Base-by-base conservation (phyloP, 1,140 invertebrate genomes). In the Zaprionus camerounensis region DNA sequence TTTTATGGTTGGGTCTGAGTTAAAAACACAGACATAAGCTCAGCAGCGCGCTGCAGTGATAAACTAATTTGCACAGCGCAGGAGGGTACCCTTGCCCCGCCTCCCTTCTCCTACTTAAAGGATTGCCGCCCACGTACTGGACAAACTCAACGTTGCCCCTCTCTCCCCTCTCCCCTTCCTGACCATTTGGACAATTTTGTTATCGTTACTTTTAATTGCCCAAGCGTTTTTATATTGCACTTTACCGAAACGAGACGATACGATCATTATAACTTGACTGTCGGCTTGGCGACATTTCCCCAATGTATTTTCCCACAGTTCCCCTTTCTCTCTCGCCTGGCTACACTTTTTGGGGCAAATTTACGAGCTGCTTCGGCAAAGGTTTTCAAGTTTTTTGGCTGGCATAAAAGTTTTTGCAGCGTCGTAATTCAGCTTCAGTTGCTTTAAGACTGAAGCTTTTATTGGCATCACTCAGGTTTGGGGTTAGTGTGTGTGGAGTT, bases 41-140 rank as follows among this genome's bases (percentile, higher is more conserved):
- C 38, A 62, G 62, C 38, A 62, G 62, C 69, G 38, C 28, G 28
- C 26, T 69, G 64, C 59, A 69, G 76, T 59, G 71, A 69, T 74
- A 69, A 78, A 78, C 64, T 74, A 78, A 78, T 78, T 69, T 78
- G 55, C 61, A 31, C 61, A 38, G 55, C 12, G 12, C 26, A 15
- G 24, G 6, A 34, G 3, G 5, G 11, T 34, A 0, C 28, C 11
- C 26, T 7, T 28, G 6, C 11, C 46, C 2, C 17, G 2, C 22
- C 15, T 26, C 9, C 15, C 3, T 31, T 24, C 12, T 4, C 24
- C 13, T 9, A 5, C 20, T 51, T 65, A 46, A 71, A 59, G 59
- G 46, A 53, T 62, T 53, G 67, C 34, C 34, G 15, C 49, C 59
- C 26, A 63, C 31, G 28, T 28, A 2, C 57, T 13, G 41, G 22